Evolutionary conservation across 2,888 invertebrate genomes (phyloP).

Genomic region (Strigamia crassipes): DNA sequence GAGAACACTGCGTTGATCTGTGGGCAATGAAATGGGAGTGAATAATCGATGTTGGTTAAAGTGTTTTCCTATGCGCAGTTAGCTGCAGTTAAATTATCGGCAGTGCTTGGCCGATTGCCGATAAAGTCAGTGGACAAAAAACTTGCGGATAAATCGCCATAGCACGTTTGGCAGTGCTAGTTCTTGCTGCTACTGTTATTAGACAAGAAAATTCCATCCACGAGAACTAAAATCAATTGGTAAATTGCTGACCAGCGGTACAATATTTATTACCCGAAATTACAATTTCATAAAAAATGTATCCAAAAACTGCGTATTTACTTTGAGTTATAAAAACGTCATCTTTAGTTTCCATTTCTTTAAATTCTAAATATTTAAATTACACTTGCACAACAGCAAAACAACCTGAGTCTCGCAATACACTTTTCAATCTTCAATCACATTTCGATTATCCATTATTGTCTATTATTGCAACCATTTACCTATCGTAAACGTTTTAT

Average conservation of each 20-base stretch:
- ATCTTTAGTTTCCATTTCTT: not conserved
- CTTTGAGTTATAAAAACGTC: no score
- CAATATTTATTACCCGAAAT: no score
- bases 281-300: no score
- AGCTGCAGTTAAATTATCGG: not conserved
- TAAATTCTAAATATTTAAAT: not conserved
- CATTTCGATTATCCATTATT: slow-evolving; percentile 17
- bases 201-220: no score
- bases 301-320: no score
- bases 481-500: slow-evolving; percentile 30
- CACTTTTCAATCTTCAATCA: not conserved
- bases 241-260: no score
- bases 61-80: not conserved
- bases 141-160: no score
- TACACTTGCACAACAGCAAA: not conserved
- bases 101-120: not conserved
- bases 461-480: slow-evolving; percentile 5
- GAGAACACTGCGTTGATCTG: not conserved
- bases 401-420: not conserved
- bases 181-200: no score
- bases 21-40: not conserved
- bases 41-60: not conserved
- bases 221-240: no score
- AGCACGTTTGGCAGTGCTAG: no score
- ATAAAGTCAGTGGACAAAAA: not conserved